Percentiles rank a stretch among this genome's conserved stretches.
phyloP scores from a whole-genome alignment of 2,888 invertebrate genomes.

The Caenorhabditis plicata region DNA sequence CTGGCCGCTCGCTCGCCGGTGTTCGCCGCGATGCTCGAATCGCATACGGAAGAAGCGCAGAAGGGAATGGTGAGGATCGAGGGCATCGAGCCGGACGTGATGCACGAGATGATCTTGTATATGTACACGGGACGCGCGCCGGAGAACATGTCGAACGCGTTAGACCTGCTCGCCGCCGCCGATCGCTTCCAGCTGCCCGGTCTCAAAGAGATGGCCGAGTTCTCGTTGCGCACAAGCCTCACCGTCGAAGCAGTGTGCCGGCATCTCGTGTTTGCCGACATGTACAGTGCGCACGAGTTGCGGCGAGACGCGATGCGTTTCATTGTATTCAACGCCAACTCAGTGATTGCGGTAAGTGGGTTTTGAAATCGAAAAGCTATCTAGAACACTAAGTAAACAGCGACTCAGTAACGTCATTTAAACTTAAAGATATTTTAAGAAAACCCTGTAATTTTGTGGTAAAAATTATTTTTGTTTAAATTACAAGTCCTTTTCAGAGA shows the following conservation, averaged over 20 bases:
- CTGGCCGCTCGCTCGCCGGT: conserved; percentile 54
- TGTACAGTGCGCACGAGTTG: conserved; percentile 56
- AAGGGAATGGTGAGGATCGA: conserved; percentile 35
- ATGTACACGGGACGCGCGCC: conserved; percentile 60
- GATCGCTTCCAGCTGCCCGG: conserved; percentile 63
- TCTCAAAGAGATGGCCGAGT: conserved; percentile 63
- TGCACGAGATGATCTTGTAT: conserved; percentile 55
- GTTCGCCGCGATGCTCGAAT: conserved; percentile 60
- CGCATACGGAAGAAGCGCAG: conserved; percentile 55
- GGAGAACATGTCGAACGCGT: conserved; percentile 47
- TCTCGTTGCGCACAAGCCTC: conserved; percentile 53
- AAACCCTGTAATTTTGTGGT: neutral
- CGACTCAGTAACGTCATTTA: too few species aligned
- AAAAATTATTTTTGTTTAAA: neutral
- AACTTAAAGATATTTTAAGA: too few species aligned
- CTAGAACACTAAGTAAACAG: too few species aligned
- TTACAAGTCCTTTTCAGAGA: too few species aligned
- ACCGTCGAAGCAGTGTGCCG: conserved; percentile 57
- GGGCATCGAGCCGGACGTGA: conserved; percentile 55
- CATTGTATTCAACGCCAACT: conserved; percentile 47
- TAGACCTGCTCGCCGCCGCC: conserved; percentile 61
- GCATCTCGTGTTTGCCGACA: conserved; percentile 57
- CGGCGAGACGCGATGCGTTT: conserved; percentile 60
- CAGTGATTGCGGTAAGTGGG: conserved; percentile 42
- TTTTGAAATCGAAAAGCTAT: too few species aligned